Percentiles rank a stretch among this genome's conserved stretches.
phyloP scores from a whole-genome alignment of 1,140 invertebrate species.

The Orchesella cincta region DNA sequence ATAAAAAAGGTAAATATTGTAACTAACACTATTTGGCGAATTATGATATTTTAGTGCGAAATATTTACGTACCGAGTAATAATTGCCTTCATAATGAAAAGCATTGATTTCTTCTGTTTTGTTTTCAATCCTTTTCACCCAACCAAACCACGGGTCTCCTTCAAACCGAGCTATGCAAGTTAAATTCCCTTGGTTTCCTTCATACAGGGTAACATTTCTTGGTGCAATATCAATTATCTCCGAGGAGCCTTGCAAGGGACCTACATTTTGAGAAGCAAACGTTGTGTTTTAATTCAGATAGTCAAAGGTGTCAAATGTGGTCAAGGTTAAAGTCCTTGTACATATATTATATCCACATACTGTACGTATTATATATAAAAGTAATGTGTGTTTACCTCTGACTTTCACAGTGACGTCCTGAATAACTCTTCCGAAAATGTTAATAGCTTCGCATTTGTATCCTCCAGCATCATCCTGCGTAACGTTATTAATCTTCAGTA shows the following conservation, averaged over 20 bases:
- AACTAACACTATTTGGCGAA: not conserved
- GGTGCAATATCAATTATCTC: conserved; percentile 47
- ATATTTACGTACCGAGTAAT: conserved; percentile 41
- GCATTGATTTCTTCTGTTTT: not conserved
- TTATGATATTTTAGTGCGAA: not conserved
- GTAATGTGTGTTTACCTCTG: conserved; percentile 43
- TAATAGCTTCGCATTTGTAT: conserved; percentile 45
- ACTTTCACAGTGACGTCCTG: conserved; percentile 40
- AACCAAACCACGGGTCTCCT: conserved; percentile 35
- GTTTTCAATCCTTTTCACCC: conserved; percentile 43
- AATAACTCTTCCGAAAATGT: conserved; percentile 35
- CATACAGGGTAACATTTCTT: conserved; percentile 42
- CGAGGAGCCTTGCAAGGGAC: conserved; percentile 31
- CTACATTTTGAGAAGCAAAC: not conserved
- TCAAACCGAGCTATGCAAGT: conserved; percentile 46
- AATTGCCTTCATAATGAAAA: conserved; percentile 27
- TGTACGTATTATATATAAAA: too few relatives aligned
- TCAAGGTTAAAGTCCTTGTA: not conserved
- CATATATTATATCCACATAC: not conserved
- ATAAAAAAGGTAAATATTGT: conserved; percentile 3
- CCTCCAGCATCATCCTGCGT: conserved; percentile 36
- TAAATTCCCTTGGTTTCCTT: conserved; percentile 41
- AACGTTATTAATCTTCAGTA: conserved; percentile 39
- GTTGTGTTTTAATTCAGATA: conserved; percentile 25
- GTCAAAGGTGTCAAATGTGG: not conserved